Base-by-base conservation (phyloP, 2,888 invertebrate species). In the Cartodere bifasciata region DNA sequence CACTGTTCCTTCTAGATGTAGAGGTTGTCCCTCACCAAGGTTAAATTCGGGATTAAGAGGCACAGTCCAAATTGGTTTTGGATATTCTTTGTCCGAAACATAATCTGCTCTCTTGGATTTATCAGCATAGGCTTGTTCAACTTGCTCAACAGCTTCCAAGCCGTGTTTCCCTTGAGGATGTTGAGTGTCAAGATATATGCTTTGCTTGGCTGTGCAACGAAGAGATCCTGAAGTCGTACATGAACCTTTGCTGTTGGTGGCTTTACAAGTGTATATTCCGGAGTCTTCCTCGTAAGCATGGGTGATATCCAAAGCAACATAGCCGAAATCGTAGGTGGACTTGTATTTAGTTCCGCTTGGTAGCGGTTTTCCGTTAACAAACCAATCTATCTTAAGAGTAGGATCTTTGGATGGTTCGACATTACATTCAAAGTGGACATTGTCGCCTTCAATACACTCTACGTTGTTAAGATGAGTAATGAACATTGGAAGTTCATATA, bases 261-360 rank as follows among this genome's bases (percentile, higher is more conserved):
- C 90, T 58, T 82, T 86, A 52, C 87, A 87, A 16, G 84, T 87
- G 47, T 88, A 87, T 39, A 91, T 73, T 28, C 92, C 94, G 32
- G 87, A 88, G 61, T 94, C 91, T 64, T 91, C 87, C 40, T 84
- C 81, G 51, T 91, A 88, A 0, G 83, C 75, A 44, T 86, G 84
- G 32, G 70, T 76, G 39, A 94, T 73, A 52, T 94, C 92, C 47
- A 99, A 65, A 10, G 91, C 79, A 6, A 95, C 87, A 52, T 85
- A 91, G 34, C 97, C 97, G 59, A 98, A 97, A 58, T 98, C 97
- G 53, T 91, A 87, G 10, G 82, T 84, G 14, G 86, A 82, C 61
- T 88, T 87, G 57, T 83, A 94, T 54, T 92, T 78, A 28, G 92
- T 76, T 15, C 90, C 94, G 42, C 75, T 75, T 42, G 83, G 85